Evolutionary conservation across 2,888 invertebrate genomes (phyloP).

Genomic region (Odontocerum albicorne): DNA sequence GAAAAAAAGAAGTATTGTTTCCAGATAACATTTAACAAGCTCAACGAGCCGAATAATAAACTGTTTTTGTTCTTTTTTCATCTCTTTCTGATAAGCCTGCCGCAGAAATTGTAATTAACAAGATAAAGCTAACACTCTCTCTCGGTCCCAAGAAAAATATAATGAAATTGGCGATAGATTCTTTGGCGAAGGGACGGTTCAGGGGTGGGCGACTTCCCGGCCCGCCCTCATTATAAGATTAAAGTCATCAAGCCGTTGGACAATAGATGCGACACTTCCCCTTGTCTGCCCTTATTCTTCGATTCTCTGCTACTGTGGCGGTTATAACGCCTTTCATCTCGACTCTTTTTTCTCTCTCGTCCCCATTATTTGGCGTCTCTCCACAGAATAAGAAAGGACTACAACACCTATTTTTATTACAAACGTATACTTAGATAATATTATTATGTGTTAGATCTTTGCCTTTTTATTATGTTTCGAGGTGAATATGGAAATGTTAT

Average conservation of each 20-base stretch:
- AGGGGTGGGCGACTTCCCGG: constrained; percentile 1
- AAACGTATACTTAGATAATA: too few relatives aligned
- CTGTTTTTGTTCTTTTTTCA: constrained; percentile 14
- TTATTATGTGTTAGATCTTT: too few relatives aligned
- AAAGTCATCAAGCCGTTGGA: constrained; percentile 30
- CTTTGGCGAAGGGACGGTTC: background rate
- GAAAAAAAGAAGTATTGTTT: background rate
- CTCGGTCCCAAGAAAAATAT: constrained; percentile 16
- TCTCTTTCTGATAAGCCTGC: constrained; percentile 16
- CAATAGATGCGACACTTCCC: constrained; percentile 24
- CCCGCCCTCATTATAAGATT: constrained; percentile 31
- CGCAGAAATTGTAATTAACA: constrained; percentile 26
- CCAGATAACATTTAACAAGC: background rate
- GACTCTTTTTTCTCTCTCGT: constrained; percentile 3
- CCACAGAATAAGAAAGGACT: too few relatives aligned
- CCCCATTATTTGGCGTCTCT: constrained; percentile 3
- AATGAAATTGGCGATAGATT: constrained; percentile 24
- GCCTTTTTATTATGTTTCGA: too few relatives aligned
- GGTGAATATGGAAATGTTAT: too few relatives aligned
- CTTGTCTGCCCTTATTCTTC: background rate
- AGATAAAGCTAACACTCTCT: constrained; percentile 25
- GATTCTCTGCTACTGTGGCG: background rate
- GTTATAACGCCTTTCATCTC: constrained; percentile 13
- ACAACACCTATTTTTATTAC: too few relatives aligned
- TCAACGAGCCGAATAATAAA: constrained; percentile 9